phyloP scores from a whole-genome alignment of 64 coral and sea anemone species.

The Dendrophyllia cribrosa region DNA sequence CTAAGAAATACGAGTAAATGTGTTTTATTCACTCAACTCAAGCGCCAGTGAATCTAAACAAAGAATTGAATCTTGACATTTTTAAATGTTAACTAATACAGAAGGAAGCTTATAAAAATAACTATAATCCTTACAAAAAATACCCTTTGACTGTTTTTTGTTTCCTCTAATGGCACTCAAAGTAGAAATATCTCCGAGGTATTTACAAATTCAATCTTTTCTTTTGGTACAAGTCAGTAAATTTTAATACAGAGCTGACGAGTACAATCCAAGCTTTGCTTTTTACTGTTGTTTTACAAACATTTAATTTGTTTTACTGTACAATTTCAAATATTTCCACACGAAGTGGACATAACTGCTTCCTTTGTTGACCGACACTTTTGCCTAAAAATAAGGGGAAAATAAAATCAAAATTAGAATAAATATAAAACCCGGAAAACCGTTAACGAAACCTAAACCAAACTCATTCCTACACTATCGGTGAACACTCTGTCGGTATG shows the following conservation, averaged over 20 bases:
- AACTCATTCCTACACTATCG: too few relatives aligned
- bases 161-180: background rate
- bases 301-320: background rate
- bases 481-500: too few relatives aligned
- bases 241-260: conserved; percentile 7
- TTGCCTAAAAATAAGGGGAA: background rate
- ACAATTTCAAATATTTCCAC: background rate
- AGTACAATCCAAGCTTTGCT: background rate
- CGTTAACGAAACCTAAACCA: too few relatives aligned
- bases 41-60: conserved; percentile 6
- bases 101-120: conserved; percentile 33
- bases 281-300: background rate
- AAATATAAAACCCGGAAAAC: background rate
- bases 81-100: background rate
- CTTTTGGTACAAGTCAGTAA: background rate
- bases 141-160: background rate
- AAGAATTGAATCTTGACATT: background rate
- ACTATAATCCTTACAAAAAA: background rate
- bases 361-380: background rate
- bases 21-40: conserved; percentile 6
- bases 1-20: background rate
- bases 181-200: background rate
- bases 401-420: background rate
- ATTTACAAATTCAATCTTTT: conserved; percentile 29
- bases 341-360: background rate